Percentiles rank a stretch among this genome's conserved stretches.
Evolutionary conservation across 2,113 vertebrate genomes (phyloP).

Genomic region (Phylloscopus whistleri): DNA sequence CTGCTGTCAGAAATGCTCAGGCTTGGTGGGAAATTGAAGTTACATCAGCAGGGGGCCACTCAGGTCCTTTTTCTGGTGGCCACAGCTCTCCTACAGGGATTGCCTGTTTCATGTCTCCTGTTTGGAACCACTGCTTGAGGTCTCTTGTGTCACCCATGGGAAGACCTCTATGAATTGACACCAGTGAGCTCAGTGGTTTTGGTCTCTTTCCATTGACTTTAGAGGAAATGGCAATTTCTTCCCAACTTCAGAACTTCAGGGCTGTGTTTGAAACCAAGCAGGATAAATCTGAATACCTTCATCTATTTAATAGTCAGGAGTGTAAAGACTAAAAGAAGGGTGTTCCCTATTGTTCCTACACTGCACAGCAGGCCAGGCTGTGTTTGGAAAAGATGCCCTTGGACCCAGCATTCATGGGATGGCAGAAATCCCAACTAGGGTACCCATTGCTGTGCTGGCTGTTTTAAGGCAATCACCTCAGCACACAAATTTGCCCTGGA

Average conservation of each 20-base stretch:
- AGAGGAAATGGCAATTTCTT: background rate
- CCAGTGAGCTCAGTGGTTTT: background rate
- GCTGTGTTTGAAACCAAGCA: background rate
- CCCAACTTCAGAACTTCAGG: background rate
- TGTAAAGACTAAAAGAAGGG: background rate
- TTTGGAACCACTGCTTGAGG: background rate
- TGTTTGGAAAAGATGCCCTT: background rate
- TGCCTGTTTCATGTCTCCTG: background rate
- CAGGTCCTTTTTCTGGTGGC: background rate
- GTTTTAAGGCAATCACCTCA: background rate
- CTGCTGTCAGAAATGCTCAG: background rate
- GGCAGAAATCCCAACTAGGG: background rate
- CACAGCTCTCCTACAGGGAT: background rate
- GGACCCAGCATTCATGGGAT: background rate
- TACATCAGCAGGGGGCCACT: background rate
- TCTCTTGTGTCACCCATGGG: background rate
- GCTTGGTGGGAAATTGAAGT: background rate
- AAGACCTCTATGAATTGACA: background rate
- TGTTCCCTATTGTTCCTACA: background rate
- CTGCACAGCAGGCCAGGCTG: background rate
- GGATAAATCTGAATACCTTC: background rate
- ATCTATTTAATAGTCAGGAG: background rate
- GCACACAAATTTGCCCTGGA: background rate
- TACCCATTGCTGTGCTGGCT: background rate
- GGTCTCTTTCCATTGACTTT: background rate